Percentiles rank a stretch among this genome's conserved stretches.
phyloP scores from a whole-genome alignment of 2,113 vertebrate species.

The Neotragus pygmaeus region DNA sequence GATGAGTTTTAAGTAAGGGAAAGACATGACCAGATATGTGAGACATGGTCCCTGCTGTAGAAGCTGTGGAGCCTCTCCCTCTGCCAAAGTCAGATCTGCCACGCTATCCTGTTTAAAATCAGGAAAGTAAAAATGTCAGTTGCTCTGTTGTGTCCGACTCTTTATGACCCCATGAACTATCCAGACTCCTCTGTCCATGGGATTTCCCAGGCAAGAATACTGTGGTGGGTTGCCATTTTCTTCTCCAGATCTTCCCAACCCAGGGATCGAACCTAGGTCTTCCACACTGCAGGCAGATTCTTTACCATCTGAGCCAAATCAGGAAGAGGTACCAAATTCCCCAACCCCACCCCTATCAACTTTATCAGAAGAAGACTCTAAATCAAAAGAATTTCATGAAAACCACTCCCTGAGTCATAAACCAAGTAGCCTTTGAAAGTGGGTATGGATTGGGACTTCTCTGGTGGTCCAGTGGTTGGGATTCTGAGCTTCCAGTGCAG shows the following conservation, averaged over 20 bases:
- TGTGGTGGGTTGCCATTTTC: neutral
- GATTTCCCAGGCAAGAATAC: neutral
- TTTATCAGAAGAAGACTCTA: neutral
- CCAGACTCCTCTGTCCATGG: neutral
- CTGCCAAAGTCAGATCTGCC: neutral
- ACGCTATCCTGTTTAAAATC: neutral
- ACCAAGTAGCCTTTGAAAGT: neutral
- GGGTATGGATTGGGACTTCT: neutral
- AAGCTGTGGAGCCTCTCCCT: neutral
- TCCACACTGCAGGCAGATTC: neutral
- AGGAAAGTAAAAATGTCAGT: neutral
- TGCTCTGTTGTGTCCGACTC: neutral
- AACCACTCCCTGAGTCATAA: neutral
- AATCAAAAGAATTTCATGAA: neutral
- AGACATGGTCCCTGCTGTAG: neutral
- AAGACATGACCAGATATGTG: neutral
- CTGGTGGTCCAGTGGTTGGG: neutral
- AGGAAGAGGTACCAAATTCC: neutral
- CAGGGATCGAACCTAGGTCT: neutral
- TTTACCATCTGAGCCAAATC: neutral
- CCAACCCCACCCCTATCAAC: neutral
- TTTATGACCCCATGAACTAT: neutral
- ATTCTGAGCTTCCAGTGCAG: neutral
- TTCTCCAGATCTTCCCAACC: neutral
- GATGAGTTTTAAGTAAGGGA: neutral